These are phyloP conservation scores for Heliconius charithonia DNA, from an alignment of 2,888 invertebrate genomes.

Conservation along the genomic window DNA sequence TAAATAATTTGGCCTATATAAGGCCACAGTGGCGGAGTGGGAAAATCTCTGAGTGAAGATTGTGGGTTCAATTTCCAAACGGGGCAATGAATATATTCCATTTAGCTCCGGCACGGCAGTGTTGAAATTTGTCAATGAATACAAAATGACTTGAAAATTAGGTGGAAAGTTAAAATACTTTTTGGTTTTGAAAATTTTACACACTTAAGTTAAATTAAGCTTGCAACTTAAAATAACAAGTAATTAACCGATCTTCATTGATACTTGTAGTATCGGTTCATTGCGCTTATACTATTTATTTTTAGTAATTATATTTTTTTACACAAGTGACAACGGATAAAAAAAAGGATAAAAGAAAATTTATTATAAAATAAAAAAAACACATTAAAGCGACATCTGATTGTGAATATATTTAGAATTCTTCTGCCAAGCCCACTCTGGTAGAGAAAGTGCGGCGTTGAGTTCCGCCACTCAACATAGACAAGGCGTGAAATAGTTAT, in stretches of 20 bases:
- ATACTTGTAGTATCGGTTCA: too few relatives aligned
- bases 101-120: background rate
- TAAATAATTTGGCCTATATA: background rate
- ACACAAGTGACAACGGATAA: too few relatives aligned
- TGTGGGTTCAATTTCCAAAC: background rate
- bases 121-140: background rate
- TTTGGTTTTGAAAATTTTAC: background rate
- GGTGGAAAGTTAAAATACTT: background rate
- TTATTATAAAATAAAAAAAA: too few relatives aligned
- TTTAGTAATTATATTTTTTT: too few relatives aligned
- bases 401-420: too few relatives aligned
- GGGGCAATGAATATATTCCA: too few relatives aligned
- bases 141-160: background rate
- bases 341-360: too few relatives aligned
- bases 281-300: too few relatives aligned
- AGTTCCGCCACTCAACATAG: background rate
- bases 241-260: too few relatives aligned
- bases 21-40: background rate
- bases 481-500: background rate
- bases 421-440: background rate
- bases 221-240: background rate
- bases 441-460: background rate
- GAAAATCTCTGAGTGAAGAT: background rate
- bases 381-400: too few relatives aligned
- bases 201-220: background rate